phyloP scores from a whole-genome alignment of 1,140 invertebrate genomes.

The Drosophila ercepeae region DNA sequence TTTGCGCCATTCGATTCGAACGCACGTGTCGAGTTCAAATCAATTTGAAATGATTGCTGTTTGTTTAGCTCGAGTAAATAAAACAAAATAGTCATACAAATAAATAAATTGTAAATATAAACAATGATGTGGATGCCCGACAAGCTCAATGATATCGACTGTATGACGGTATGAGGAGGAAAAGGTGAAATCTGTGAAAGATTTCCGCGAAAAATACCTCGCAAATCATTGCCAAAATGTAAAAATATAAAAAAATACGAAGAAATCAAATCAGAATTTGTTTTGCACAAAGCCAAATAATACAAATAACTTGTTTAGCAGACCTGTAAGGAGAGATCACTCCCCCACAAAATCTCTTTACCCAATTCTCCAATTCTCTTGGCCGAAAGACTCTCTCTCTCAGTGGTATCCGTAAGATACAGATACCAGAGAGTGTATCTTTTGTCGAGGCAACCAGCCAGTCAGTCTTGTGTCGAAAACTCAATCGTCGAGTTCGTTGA shows the following conservation, averaged over 20 bases:
- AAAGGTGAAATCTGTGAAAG: constrained; percentile 5
- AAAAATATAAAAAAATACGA: constrained; percentile 37
- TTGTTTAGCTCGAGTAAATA: constrained; percentile 29
- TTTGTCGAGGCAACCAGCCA: constrained; percentile 19
- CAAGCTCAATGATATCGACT: neutral
- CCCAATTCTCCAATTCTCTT: neutral
- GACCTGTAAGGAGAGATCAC: neutral
- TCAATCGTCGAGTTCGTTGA: constrained; percentile 52
- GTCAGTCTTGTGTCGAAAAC: constrained; percentile 76
- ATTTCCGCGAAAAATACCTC: constrained; percentile 35
- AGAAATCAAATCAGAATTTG: constrained; percentile 38
- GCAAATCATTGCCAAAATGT: constrained; percentile 28
- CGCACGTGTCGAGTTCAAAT: constrained; percentile 41
- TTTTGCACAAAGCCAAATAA: constrained; percentile 11
- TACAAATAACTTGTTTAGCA: constrained; percentile 19
- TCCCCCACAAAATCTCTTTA: neutral
- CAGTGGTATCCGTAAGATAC: neutral
- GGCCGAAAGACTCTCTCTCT: constrained; percentile 2
- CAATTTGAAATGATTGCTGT: constrained; percentile 32
- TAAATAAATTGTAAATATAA: constrained; percentile 45
- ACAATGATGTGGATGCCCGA: constrained; percentile 6
- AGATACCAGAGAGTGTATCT: too few relatives aligned
- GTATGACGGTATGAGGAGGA: neutral
- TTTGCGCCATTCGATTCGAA: constrained; percentile 35
- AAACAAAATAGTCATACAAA: constrained; percentile 34